Evolutionary conservation across 2,113 vertebrate genomes (phyloP).

Genomic region (Erpornis zantholeuca): DNA sequence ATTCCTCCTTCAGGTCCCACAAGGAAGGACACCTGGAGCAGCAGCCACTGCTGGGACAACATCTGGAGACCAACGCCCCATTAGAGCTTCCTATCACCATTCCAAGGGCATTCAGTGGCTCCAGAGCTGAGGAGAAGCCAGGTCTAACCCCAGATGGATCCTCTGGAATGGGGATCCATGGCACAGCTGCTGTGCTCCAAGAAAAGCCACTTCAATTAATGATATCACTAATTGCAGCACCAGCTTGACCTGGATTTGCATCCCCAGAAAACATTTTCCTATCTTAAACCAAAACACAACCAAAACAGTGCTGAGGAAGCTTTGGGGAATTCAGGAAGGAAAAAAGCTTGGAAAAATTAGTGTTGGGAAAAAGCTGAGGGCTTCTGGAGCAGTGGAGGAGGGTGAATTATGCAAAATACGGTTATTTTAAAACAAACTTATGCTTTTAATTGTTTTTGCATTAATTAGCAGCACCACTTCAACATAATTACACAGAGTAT

Average conservation of each 20-base stretch:
- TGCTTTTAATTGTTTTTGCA: background rate
- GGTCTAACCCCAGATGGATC: background rate
- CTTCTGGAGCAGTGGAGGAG: background rate
- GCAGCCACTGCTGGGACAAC: background rate
- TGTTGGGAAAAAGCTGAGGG: background rate
- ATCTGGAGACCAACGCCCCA: background rate
- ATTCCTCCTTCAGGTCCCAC: background rate
- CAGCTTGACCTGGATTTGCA: background rate
- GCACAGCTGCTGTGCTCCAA: background rate
- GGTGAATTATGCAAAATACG: background rate
- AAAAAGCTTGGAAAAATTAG: background rate
- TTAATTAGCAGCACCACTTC: background rate
- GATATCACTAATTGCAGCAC: background rate
- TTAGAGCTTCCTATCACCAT: background rate
- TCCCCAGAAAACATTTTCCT: background rate
- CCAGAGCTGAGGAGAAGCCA: background rate
- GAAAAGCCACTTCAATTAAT: background rate
- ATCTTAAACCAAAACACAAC: background rate
- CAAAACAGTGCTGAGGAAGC: background rate
- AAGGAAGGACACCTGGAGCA: background rate
- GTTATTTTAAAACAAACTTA: background rate
- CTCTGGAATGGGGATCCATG: background rate
- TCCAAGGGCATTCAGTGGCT: background rate
- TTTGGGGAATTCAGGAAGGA: background rate
- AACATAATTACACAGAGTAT: fast-evolving